Evolutionary conservation across 92 coral and sea anemone genomes (phyloP), one percentile per base, ranked within the genome.

Genomic region (Siderastrea radians): DNA sequence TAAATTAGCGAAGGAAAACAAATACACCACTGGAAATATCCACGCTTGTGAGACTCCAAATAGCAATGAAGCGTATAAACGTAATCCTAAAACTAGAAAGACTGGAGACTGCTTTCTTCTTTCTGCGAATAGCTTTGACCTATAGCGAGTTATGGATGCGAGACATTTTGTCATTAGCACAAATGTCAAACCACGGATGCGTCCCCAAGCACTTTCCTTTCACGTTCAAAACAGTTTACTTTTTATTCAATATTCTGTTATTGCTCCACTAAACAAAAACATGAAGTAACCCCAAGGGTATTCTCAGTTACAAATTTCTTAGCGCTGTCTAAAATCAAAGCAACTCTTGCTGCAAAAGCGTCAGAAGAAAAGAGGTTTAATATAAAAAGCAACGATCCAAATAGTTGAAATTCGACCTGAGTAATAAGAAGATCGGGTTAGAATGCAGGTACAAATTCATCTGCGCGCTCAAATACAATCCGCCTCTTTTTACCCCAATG

Each of bases 201-300:
- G 78, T 61, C 55, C 58, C n/a, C 26, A 72, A 83, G 69, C 78
- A 61, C 79, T 83, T 44, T 26, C 59, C 78, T 72, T 50, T 54
- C 68, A 19, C 43, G 87, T 73, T 83, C 72, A 72, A 72, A 83
- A 74, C 87, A 73, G 63, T 83, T 83, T 83, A 61, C 47, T 71
- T 46, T 48, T 45, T 79, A 72, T 83, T 70, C 68, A 72, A 82
- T 72, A 72, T 58, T 55, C 70, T 83, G 87, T 59, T 60, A 61
- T 72, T 83, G 71, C 62, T 73, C 80, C 61, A 43, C 70, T 48
- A 72, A 49, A 83, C 49, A 70, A 81, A 63, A 73, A 60, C 72
- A 71, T 63, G 49, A 75, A 73, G n/a, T 49, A 66, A 12, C 80
- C 87, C 87, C 51, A 10, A 14, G 73, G 87, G 73, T 43, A 83